Percentiles rank a stretch among this genome's conserved stretches.
Conservation (phyloP, 2,888 invertebrate species). For the Eretmocerus hayati region DNA sequence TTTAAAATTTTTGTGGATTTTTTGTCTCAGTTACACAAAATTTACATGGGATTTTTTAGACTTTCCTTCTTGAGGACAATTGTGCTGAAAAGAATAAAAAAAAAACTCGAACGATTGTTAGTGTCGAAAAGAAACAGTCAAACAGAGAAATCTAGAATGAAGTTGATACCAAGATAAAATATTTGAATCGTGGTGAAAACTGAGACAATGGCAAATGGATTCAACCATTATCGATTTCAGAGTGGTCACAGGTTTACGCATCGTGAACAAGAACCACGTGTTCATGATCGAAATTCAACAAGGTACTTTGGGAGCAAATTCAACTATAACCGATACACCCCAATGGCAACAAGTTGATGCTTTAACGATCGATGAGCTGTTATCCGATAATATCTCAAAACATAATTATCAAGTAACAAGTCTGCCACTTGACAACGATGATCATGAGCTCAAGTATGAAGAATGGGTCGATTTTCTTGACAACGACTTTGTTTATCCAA, state of each 20-base stretch:
- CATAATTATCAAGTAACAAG: neutral
- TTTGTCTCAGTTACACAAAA: no score
- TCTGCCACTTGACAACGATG: neutral
- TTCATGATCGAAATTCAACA: slow-evolving; percentile 77
- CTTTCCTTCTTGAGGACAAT: no score
- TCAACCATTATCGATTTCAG: no score
- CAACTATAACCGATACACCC: slow-evolving; percentile 52
- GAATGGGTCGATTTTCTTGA: slow-evolving; percentile 49
- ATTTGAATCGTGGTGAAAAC: neutral
- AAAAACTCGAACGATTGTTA: no score
- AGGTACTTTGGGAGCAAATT: slow-evolving; percentile 60
- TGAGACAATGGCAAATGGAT: no score
- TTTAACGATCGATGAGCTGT: neutral
- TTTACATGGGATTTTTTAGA: no score
- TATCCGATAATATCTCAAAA: neutral
- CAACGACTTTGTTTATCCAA: slow-evolving; percentile 64
- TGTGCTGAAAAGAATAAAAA: no score
- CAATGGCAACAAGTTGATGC: slow-evolving; percentile 64
- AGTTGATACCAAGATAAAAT: no score
- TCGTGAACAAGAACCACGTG: slow-evolving; percentile 66
- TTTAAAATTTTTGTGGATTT: no score
- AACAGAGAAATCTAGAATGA: no score
- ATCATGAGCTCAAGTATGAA: slow-evolving; percentile 37
- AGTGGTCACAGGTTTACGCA: slow-evolving; percentile 71
- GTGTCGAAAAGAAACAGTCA: no score